These are phyloP conservation scores for Coregonus sp. DNA, from an alignment of 2,797 vertebrate genomes.

Conservation along the genomic window DNA sequence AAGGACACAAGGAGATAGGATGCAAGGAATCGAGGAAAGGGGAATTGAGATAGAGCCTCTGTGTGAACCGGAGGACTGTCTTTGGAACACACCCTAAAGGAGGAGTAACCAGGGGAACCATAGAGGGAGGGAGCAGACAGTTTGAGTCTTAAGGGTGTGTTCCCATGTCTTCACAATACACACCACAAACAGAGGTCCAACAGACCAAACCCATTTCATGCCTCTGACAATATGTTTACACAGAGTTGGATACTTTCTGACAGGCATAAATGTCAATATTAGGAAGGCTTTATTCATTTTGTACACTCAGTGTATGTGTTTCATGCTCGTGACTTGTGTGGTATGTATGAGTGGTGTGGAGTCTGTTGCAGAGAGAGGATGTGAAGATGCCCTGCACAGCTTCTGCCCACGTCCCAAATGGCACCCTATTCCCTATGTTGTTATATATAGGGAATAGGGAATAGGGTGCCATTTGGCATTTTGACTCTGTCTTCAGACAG, in stretches of 20 bases:
- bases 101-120: background rate
- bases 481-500: conserved; percentile 40
- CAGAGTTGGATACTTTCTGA: conserved; percentile 36
- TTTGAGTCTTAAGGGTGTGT: conserved; percentile 61
- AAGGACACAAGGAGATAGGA: background rate
- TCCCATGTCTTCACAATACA: background rate
- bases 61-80: background rate
- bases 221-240: conserved; percentile 51
- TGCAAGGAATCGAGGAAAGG: background rate
- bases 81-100: background rate
- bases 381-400: conserved; percentile 17
- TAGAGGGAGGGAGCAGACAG: background rate
- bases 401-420: conserved; percentile 24
- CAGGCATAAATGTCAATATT: conserved; percentile 15
- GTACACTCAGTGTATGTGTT: background rate
- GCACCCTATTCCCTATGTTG: background rate
- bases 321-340: background rate
- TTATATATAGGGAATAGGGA: too few species aligned
- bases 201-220: conserved; percentile 42
- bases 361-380: conserved; percentile 24
- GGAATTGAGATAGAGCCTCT: background rate
- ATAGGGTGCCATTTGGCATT: background rate
- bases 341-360: conserved; percentile 34
- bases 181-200: background rate
- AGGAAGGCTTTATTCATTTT: too few species aligned